A percentile compares a stretch with the other conserved stretches of the same genome.
These are phyloP conservation scores for Phrynocephalus versicolor DNA, from an alignment of 2,113 vertebrate genomes.

Conservation along the genomic window DNA sequence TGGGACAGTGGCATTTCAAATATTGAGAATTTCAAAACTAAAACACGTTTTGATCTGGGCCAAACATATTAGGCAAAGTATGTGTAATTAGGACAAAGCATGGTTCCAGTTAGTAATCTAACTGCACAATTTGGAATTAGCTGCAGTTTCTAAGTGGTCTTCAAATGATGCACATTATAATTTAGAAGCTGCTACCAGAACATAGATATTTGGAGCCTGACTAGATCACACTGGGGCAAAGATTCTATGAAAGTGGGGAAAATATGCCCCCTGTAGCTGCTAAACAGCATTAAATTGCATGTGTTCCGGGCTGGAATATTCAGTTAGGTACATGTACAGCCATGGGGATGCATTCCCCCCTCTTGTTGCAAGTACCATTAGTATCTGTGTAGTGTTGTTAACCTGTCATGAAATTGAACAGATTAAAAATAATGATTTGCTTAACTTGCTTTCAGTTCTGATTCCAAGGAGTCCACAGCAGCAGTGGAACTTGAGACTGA, in stretches of 20 bases:
- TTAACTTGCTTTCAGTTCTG: slow-evolving; percentile 77
- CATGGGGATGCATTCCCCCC: neutral
- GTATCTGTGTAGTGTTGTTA: neutral
- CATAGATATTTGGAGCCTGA: neutral
- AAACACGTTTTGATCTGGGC: neutral
- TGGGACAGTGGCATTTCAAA: neutral
- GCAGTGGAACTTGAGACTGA: slow-evolving; percentile 88
- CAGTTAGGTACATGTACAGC: neutral
- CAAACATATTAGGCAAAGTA: neutral
- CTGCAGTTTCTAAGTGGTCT: neutral
- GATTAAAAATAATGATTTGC: neutral
- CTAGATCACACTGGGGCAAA: neutral
- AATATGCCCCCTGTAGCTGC: neutral
- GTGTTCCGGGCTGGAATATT: neutral
- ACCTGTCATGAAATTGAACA: neutral
- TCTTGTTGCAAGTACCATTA: neutral
- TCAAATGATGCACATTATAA: neutral
- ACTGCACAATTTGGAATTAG: neutral
- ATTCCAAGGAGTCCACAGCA: slow-evolving; percentile 83
- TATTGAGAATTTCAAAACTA: neutral
- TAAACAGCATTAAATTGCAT: neutral
- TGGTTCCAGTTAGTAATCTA: neutral
- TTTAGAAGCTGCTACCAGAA: neutral
- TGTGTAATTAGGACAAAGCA: neutral
- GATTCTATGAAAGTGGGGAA: neutral